These are phyloP conservation scores for Euleptes europaea DNA, from an alignment of 2,113 vertebrate genomes.

Conservation along the genomic window DNA sequence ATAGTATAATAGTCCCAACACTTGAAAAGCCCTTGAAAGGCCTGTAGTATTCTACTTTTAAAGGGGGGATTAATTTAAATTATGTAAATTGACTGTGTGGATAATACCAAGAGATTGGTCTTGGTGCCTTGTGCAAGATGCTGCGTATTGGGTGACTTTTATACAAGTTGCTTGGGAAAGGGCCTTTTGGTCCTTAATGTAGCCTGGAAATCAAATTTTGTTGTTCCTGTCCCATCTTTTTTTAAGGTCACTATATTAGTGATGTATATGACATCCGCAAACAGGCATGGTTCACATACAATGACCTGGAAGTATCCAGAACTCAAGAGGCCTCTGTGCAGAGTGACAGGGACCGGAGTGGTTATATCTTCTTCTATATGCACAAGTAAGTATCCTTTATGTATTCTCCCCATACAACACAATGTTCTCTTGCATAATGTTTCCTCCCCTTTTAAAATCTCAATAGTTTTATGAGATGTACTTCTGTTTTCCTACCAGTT, in stretches of 20 bases:
- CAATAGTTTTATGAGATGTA: neutral
- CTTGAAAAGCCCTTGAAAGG: neutral
- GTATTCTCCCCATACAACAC: neutral
- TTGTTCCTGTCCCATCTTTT: conserved; percentile 5
- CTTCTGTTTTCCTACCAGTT: neutral
- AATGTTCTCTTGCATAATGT: neutral
- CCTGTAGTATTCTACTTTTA: neutral
- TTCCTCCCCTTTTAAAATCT: conserved; percentile 11
- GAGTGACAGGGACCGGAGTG: conserved; percentile 90
- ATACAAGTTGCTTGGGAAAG: neutral
- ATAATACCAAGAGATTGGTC: no score
- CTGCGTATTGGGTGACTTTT: neutral
- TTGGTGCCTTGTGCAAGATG: neutral
- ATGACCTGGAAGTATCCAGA: conserved; percentile 94
- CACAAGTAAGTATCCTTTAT: conserved; percentile 85
- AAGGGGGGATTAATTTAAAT: neutral
- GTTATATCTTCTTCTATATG: conserved; percentile 99
- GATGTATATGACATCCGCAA: conserved; percentile 98
- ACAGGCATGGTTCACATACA: conserved; percentile 96
- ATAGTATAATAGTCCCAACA: neutral
- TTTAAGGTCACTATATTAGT: conserved; percentile 95
- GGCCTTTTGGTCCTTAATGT: neutral
- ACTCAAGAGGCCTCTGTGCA: conserved; percentile 91
- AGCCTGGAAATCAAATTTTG: neutral
- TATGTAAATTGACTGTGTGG: neutral